These are phyloP conservation scores for Theonella swinhoei DNA, from an alignment of 37 sponge, comb jelly and placozoan genomes.

Conservation along the genomic window DNA sequence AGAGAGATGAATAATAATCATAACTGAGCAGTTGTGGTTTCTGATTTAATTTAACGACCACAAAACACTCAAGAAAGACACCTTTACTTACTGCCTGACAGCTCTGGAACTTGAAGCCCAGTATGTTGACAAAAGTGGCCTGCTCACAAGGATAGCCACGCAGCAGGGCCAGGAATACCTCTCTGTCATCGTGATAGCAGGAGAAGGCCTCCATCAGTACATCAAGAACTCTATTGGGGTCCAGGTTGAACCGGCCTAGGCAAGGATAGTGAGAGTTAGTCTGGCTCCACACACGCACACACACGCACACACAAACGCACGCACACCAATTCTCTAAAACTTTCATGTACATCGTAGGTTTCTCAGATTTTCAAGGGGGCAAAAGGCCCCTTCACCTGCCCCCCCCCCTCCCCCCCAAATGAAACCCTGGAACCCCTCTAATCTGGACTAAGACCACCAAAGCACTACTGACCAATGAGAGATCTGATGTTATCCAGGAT, in stretches of 20 bases:
- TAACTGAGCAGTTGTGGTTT: neutral
- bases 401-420: too few species aligned
- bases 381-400: too few species aligned
- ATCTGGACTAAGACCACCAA: too few species aligned
- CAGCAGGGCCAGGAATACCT: slow-evolving; percentile 83
- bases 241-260: slow-evolving; percentile 92
- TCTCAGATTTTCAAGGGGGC: too few species aligned
- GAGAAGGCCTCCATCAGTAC: slow-evolving; percentile 92
- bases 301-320: too few species aligned
- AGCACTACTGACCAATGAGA: slow-evolving; percentile 71
- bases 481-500: slow-evolving; percentile 81
- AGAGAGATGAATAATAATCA: slow-evolving; percentile 47
- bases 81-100: slow-evolving; percentile 68
- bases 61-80: neutral
- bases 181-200: slow-evolving; percentile 74
- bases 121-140: slow-evolving; percentile 83
- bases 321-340: neutral
- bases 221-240: slow-evolving; percentile 98
- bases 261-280: neutral
- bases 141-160: slow-evolving; percentile 72
- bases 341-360: too few species aligned
- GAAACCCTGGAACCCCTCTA: too few species aligned
- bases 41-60: neutral
- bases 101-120: slow-evolving; percentile 90
- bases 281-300: too few species aligned